Evolutionary conservation across 1,140 invertebrate species (phyloP), one percentile per base, ranked within the genome.

Genomic region (Papilio machaon): DNA sequence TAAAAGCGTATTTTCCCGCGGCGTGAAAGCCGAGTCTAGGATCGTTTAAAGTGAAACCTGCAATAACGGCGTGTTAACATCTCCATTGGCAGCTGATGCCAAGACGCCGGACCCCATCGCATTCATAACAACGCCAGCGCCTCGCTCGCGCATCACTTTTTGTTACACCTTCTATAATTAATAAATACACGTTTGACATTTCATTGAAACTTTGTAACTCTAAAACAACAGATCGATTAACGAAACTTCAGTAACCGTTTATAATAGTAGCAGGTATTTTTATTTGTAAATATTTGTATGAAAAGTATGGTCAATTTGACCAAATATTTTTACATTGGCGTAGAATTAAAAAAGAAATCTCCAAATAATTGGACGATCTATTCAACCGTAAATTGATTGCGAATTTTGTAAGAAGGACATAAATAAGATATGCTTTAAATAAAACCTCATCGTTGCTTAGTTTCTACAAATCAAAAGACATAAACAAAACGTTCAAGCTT

Each of bases 41-140:
- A 83, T 76, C 83, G 86, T 91, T 91, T 89, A 90, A 85, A 87
- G 86, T 82, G 83, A 88, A 87, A 86, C 83, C 84, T 84, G 85
- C 85, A 87, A 87, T 89, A 89, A 90, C 84, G 80, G 85, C 81
- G 86, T 89, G 88, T 86, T 90, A 91, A 91, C 88, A 88, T 87
- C 86, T 83, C 81, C 54, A 87, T 88, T 82, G 85, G 81, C 91
- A 93, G 88, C 91, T 93, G 91, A 91, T 89, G 82, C 87, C 83
- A 58, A 73, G 1, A 74, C 73, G 46, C 17, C 74, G 74, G n/a
- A 30, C 52, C 75, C 76, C 54, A 43, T 17, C 54, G 8, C 76
- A 78, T 54, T 47, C 46, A 58, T 78, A 78, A 60, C 23, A 10
- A 13, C 43, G 19, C 52, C 30, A 52, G 4, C 75, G 10, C 17